Evolutionary conservation across 2,888 invertebrate genomes (phyloP), one percentile per base, ranked within the genome.

Genomic region (Campoplex capitator): DNA sequence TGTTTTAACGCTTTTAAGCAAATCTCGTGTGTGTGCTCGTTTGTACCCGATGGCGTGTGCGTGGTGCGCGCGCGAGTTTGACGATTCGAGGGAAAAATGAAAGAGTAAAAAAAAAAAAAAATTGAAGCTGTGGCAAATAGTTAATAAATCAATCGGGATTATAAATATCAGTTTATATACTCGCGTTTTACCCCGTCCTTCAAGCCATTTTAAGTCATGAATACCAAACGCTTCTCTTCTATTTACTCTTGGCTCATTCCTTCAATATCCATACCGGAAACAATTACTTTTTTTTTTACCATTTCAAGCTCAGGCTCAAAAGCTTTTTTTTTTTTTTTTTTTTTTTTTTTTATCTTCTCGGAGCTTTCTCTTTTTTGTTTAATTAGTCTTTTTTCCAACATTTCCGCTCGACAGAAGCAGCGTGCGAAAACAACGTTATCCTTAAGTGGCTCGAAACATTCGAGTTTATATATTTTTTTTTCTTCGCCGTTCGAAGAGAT

Each of bases 111-210:
- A 1, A 73, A 51, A 70, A 76, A 56, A 75, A 79, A 45, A 13
- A 67, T 86, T 79, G 51, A 68, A 74, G 70, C 76, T 80, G 75
- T 80, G 75, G 83, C 80, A 68, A 86, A 86, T 80, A 76, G 56
- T 67, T 56, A 71, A 73, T 83, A 83, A 83, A 86, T 86, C 86
- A 80, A 38, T 18, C 65, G 51, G 28, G 80, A 83, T 86, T 75
- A 83, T 83, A 83, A 77, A 78, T 42, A 83, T 83, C 67, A 76
- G 71, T 79, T 68, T 68, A 65, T 75, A 42, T 67, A 68, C 58
- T 58, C 23, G 23, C 45, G 56, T 35, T 54, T 28, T 28, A 78
- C 11, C 68, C 28, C 68, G 38, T 51, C 16, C 38, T 54, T 54
- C 68, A 67, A 67, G 65, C 51, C 67, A 38, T 51, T 65, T 77